Conservation (phyloP, 2,797 vertebrate genomes). For the Tapera naevia region DNA sequence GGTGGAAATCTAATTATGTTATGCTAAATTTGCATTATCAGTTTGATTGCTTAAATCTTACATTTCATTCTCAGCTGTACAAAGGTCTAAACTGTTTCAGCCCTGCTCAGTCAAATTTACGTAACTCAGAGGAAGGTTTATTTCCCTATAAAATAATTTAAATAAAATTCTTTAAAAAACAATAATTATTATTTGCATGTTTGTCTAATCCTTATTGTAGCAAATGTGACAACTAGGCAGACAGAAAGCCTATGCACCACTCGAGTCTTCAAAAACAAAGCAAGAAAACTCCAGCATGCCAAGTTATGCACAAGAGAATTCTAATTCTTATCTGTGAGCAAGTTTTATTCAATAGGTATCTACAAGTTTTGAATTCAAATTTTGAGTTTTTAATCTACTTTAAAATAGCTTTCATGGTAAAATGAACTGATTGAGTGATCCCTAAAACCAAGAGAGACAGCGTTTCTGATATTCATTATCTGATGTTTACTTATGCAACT, state of each 20-base stretch:
- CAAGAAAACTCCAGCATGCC: not conserved
- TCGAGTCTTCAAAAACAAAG: not conserved
- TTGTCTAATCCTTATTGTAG: not conserved
- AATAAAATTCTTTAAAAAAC: not conserved
- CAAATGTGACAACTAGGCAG: not conserved
- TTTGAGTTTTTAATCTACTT: not conserved
- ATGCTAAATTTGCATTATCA: slow-evolving; percentile 1
- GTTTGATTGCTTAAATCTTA: not conserved
- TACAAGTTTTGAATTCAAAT: not conserved
- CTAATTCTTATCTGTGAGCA: not conserved
- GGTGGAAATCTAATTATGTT: slow-evolving; percentile 32
- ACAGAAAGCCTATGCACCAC: not conserved
- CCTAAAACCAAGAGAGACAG: not conserved
- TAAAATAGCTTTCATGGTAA: not conserved
- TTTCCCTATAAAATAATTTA: not conserved
- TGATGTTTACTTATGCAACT: not conserved
- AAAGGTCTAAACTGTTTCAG: slow-evolving; percentile 15
- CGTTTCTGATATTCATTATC: not conserved
- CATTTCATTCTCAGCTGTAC: not conserved
- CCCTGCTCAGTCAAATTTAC: not conserved
- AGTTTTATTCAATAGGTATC: not conserved
- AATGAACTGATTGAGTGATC: not conserved
- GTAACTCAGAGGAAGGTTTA: not conserved
- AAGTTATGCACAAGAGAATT: not conserved
- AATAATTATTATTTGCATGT: not conserved